Evolutionary conservation across 1,140 invertebrate species (phyloP).

Genomic region (Dryas iulia): DNA sequence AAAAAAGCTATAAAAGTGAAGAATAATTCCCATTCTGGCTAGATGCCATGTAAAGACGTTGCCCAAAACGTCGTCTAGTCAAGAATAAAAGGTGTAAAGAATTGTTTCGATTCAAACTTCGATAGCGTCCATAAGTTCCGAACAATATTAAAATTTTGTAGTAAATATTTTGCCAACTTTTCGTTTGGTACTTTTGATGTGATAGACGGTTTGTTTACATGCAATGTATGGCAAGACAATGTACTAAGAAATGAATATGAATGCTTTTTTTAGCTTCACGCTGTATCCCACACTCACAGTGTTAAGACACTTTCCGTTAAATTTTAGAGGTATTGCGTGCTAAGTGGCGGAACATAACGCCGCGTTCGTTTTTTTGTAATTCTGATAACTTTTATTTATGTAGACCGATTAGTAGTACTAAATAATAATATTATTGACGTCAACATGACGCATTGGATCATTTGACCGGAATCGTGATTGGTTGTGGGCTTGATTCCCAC

Average conservation of each 20-base stretch:
- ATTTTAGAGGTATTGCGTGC: too few species aligned
- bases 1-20: background rate
- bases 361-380: too few species aligned
- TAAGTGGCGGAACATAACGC: too few species aligned
- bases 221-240: background rate
- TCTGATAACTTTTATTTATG: too few species aligned
- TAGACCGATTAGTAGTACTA: too few species aligned
- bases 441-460: too few species aligned
- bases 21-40: constrained; percentile 40
- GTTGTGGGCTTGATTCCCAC: too few species aligned
- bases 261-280: too few species aligned
- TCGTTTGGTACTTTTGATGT: background rate
- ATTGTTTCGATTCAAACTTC: constrained; percentile 51
- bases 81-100: constrained; percentile 64
- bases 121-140: constrained; percentile 46
- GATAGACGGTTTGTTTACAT: background rate
- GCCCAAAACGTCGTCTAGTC: constrained; percentile 62
- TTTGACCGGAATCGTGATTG: too few species aligned
- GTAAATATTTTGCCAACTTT: background rate
- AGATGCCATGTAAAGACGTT: constrained; percentile 51
- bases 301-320: too few species aligned
- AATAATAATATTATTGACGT: too few species aligned
- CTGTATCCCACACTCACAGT: too few species aligned
- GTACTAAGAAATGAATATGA: background rate
- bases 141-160: background rate